phyloP scores from a whole-genome alignment of 1,140 invertebrate genomes.

The Potamilus streckersoni region DNA sequence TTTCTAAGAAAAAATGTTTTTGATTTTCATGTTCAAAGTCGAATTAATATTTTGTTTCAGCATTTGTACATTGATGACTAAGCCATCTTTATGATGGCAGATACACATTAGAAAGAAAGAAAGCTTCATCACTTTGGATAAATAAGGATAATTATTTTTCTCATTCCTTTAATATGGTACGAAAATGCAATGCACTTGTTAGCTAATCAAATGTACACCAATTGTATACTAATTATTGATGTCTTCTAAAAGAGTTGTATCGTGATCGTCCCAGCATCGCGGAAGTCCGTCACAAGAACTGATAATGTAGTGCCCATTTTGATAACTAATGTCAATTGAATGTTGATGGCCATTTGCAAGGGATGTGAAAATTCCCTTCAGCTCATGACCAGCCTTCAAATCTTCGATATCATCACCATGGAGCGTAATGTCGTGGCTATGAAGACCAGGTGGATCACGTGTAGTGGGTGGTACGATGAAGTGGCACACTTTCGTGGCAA shows the following conservation, averaged over 20 bases:
- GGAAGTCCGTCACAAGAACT: slow-evolving; percentile 23
- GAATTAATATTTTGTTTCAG: too few relatives aligned
- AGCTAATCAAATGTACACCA: too few relatives aligned
- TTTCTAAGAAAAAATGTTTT: too few relatives aligned
- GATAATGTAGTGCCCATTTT: slow-evolving; percentile 16
- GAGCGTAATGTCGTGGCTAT: slow-evolving; percentile 17
- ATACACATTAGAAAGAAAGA: too few relatives aligned
- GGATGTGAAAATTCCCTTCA: slow-evolving; percentile 16
- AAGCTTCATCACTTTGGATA: too few relatives aligned
- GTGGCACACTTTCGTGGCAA: slow-evolving; percentile 1
- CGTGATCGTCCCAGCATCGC: slow-evolving; percentile 26
- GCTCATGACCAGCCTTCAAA: slow-evolving; percentile 12
- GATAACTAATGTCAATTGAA: slow-evolving; percentile 18
- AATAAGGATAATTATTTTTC: too few relatives aligned
- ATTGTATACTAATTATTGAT: too few relatives aligned
- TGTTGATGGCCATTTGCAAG: slow-evolving; percentile 21
- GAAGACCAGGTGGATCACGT: slow-evolving; percentile 25
- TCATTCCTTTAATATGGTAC: too few relatives aligned
- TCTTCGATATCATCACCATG: slow-evolving; percentile 24
- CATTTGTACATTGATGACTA: too few relatives aligned
- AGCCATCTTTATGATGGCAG: too few relatives aligned
- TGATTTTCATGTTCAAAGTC: too few relatives aligned
- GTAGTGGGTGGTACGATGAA: slow-evolving; percentile 23
- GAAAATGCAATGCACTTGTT: too few relatives aligned
- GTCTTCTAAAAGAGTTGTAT: neutral